A percentile compares a stretch with the other conserved stretches of the same genome.
Conservation (phyloP, 2,797 vertebrate genomes). For the Tokudaia muenninki region DNA sequence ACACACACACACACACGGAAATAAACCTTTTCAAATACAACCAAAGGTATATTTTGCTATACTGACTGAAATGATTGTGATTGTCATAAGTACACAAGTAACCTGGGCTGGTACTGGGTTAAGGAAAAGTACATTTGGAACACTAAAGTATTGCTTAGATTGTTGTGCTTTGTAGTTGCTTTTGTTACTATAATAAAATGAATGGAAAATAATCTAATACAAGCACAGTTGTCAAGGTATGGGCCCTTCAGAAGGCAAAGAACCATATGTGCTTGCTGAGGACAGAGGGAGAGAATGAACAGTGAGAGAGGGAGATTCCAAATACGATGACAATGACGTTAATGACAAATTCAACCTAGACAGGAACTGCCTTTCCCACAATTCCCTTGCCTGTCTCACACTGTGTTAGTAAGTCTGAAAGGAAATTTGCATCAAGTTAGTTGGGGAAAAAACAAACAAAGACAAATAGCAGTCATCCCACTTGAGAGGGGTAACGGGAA, state of each 20-base stretch:
- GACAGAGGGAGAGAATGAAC: background rate
- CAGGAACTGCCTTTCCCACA: background rate
- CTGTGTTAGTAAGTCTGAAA: background rate
- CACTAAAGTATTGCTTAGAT: accelerated
- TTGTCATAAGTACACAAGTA: no score
- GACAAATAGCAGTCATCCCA: background rate
- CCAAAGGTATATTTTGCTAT: background rate
- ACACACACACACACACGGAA: background rate
- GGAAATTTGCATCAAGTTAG: background rate
- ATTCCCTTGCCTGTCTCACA: background rate
- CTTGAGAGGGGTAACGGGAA: background rate
- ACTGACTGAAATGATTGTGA: background rate
- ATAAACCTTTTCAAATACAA: background rate
- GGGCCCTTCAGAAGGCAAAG: background rate
- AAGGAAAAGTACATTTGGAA: background rate
- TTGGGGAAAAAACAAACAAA: background rate
- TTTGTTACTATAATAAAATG: background rate
- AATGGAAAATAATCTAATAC: background rate
- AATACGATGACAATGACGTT: background rate
- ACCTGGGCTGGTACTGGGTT: background rate
- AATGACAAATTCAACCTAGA: background rate
- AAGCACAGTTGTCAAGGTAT: background rate
- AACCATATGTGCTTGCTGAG: background rate
- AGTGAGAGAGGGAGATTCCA: background rate
- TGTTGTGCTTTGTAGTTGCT: background rate